A percentile compares a stretch with the other conserved stretches of the same genome.
phyloP scores from a whole-genome alignment of 2,797 vertebrate genomes.

The Scolopax bukidnonensis region DNA sequence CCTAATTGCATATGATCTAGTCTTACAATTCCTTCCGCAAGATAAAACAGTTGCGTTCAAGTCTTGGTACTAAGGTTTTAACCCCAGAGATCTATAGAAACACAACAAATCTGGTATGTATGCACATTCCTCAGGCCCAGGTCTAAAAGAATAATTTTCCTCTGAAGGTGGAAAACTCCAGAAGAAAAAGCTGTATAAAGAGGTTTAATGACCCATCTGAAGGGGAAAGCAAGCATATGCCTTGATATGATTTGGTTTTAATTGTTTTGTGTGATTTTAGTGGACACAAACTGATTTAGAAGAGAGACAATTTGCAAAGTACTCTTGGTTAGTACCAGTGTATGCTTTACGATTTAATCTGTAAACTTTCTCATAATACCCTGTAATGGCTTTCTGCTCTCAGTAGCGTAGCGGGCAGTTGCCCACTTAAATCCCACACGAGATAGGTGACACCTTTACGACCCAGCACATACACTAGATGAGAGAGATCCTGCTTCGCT shows the following conservation, averaged over 20 bases:
- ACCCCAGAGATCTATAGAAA: not conserved
- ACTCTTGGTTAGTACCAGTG: not conserved
- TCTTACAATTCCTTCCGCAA: not conserved
- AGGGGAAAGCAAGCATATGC: not conserved
- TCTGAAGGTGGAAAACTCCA: not conserved
- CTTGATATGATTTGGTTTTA: constrained; percentile 43
- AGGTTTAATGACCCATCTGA: constrained; percentile 18
- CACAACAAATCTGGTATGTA: not conserved
- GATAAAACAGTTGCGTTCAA: not conserved
- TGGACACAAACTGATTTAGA: constrained; percentile 13
- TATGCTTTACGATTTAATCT: constrained; percentile 36
- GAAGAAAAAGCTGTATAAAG: constrained; percentile 15
- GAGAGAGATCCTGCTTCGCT: not conserved
- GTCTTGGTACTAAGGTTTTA: not conserved
- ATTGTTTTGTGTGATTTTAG: constrained; percentile 58
- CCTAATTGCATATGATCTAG: not conserved
- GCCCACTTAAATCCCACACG: constrained; percentile 30
- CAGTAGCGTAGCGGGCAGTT: constrained; percentile 46
- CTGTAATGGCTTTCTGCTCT: constrained; percentile 46
- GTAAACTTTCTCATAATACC: constrained; percentile 38
- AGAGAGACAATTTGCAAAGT: constrained; percentile 37
- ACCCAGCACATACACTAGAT: constrained; percentile 22
- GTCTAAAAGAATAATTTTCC: not conserved
- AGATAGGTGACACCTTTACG: constrained; percentile 15
- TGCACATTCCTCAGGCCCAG: not conserved